phyloP scores from a whole-genome alignment of 2,797 vertebrate species.

The Lepus oiostolus region DNA sequence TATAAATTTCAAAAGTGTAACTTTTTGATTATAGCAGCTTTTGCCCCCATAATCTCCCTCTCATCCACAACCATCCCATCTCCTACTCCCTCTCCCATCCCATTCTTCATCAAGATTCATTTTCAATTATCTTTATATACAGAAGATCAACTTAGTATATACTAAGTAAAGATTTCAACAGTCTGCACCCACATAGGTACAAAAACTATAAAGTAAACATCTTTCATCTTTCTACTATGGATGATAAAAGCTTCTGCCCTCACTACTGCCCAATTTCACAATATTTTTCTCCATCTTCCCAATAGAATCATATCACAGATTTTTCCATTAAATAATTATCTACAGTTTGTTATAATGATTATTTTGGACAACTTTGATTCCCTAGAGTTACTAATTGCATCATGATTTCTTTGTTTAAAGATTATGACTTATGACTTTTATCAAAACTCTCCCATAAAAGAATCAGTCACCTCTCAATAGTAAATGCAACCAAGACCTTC shows the following conservation, averaged over 20 bases:
- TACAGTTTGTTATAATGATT: neutral
- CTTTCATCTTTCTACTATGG: neutral
- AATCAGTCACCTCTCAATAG: neutral
- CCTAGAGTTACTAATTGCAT: neutral
- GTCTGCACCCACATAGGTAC: neutral
- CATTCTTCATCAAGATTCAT: too few relatives aligned
- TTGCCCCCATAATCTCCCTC: too few relatives aligned
- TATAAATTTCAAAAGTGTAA: too few relatives aligned
- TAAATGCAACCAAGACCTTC: neutral
- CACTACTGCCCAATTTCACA: neutral
- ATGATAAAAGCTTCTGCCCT: neutral
- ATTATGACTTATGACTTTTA: neutral
- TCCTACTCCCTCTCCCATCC: too few relatives aligned
- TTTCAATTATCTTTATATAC: too few relatives aligned
- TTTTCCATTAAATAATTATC: conserved; percentile 9
- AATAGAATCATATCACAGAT: neutral
- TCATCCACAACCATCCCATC: too few relatives aligned
- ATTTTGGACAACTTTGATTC: conserved; percentile 4
- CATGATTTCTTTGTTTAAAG: neutral
- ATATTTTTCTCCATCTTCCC: neutral
- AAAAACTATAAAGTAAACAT: too few relatives aligned
- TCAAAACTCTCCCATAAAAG: neutral
- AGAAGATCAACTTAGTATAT: too few relatives aligned
- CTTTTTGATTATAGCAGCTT: too few relatives aligned
- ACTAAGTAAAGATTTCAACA: too few relatives aligned